Conservation (phyloP, 2,113 vertebrate species). For the Laticauda laticaudata region DNA sequence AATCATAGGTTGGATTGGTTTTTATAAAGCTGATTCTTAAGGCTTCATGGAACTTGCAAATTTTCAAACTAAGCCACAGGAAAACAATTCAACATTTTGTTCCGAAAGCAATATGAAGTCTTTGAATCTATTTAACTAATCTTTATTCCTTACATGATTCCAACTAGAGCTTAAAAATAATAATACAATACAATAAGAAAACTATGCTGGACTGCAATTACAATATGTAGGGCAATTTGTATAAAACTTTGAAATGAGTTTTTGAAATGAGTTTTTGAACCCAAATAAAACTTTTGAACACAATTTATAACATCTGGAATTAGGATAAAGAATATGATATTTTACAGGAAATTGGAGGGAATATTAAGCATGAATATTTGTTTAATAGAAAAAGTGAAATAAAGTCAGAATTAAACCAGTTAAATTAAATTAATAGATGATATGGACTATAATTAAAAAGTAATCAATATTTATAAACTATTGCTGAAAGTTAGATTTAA, state of each 20-base stretch:
- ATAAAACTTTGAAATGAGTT: not conserved
- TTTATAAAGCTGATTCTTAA: not conserved
- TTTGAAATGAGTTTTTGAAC: not conserved
- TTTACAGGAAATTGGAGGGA: not conserved
- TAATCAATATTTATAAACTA: not conserved
- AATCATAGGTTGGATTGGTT: not conserved
- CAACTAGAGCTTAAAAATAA: not conserved
- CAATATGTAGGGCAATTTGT: not conserved
- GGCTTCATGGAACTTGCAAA: not conserved
- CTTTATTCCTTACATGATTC: not conserved
- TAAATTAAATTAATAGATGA: not conserved
- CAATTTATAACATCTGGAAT: not conserved
- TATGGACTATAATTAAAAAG: not conserved
- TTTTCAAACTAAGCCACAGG: not conserved
- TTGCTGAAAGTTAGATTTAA: not conserved
- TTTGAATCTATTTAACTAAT: not conserved
- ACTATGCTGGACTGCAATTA: not conserved
- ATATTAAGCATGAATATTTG: not conserved
- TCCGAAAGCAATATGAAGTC: no score
- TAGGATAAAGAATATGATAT: not conserved
- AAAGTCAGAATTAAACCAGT: not conserved
- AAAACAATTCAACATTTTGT: not conserved
- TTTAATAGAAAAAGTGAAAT: not conserved
- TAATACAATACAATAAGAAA: not conserved
- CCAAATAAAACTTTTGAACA: not conserved